Evolutionary conservation across 2,113 vertebrate species (phyloP), one percentile per base, ranked within the genome.

Genomic region (Scophthalmus maximus): DNA sequence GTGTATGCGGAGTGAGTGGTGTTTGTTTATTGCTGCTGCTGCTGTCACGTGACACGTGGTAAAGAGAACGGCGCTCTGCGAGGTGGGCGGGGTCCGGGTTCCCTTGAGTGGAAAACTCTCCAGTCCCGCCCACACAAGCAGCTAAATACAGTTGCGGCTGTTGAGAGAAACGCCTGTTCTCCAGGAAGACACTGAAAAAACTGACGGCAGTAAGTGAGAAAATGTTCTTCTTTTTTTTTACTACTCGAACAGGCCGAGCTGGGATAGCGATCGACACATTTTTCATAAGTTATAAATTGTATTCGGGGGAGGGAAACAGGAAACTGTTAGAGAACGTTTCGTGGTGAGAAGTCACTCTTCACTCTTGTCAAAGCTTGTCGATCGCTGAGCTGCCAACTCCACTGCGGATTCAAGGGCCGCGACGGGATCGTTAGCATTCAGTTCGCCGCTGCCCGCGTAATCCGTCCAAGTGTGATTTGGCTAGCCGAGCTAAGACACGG

Each of bases 61-160:
- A 7, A 7, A 49, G 22, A 2, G 12, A 14, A 22, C 7, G 8
- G 8, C 15, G 20, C 32, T 14, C 9, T 6, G 73, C 36, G 9
- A 20, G 5, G 55, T 75, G 82, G 86, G 83, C n/a, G n/a, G n/a
- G n/a, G n/a, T n/a, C n/a, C 62, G 81, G 69, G 52, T 49, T 52
- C 20, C 79, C n/a, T 4, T 25, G 25, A 26, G 78, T 80, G 90
- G 87, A 91, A n/a, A 89, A 88, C 26, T 84, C 25, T 67, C n/a
- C 81, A 78, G 88, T 66, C 73, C 89, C 84, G 56, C 91, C 90
- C 90, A 85, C 73, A 14, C 0, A n/a, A n/a, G n/a, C 0, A 50
- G 4, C 67, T 76, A 72, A 79, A 51, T n/a, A 78, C 50, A 51
- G 30, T 36, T 8, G n/a, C 2, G 2, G 11, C 15, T 30, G 44